These are phyloP conservation scores for Poecilia gillii DNA, from an alignment of 2,797 vertebrate genomes.

Conservation along the genomic window DNA sequence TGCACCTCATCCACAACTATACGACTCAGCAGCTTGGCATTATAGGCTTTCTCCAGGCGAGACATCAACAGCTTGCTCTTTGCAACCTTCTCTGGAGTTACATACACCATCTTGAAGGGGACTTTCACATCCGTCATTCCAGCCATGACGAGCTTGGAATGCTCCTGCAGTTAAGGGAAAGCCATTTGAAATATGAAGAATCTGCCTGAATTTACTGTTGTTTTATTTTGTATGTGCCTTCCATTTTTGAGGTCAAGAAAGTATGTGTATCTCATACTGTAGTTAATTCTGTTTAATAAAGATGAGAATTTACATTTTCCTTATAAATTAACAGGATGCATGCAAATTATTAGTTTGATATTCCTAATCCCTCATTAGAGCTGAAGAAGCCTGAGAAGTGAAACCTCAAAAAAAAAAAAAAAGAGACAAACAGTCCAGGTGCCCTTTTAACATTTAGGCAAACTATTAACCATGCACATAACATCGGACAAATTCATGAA, in stretches of 20 bases:
- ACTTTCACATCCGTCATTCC: slow-evolving; percentile 85
- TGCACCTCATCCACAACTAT: slow-evolving; percentile 97
- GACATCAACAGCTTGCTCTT: slow-evolving; percentile 99
- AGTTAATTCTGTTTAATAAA: neutral
- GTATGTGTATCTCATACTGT: neutral
- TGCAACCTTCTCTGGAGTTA: slow-evolving; percentile 96
- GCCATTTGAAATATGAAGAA: neutral
- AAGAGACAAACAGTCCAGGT: neutral
- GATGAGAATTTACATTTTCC: neutral
- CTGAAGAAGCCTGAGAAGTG: neutral
- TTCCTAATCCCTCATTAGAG: neutral
- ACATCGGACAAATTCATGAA: neutral
- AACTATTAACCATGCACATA: neutral
- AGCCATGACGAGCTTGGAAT: slow-evolving; percentile 86
- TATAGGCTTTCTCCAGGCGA: slow-evolving; percentile 93
- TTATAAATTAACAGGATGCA: neutral
- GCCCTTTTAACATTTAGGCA: neutral
- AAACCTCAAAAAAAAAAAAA: neutral
- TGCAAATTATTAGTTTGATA: neutral
- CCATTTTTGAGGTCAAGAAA: neutral
- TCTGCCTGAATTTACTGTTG: neutral
- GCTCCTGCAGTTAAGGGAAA: slow-evolving; percentile 75
- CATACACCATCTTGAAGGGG: slow-evolving; percentile 91
- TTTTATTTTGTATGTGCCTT: neutral
- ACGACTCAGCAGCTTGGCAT: slow-evolving; percentile 82